Evolutionary conservation across 1,140 invertebrate genomes (phyloP).

Genomic region (Caerostris extrusa): DNA sequence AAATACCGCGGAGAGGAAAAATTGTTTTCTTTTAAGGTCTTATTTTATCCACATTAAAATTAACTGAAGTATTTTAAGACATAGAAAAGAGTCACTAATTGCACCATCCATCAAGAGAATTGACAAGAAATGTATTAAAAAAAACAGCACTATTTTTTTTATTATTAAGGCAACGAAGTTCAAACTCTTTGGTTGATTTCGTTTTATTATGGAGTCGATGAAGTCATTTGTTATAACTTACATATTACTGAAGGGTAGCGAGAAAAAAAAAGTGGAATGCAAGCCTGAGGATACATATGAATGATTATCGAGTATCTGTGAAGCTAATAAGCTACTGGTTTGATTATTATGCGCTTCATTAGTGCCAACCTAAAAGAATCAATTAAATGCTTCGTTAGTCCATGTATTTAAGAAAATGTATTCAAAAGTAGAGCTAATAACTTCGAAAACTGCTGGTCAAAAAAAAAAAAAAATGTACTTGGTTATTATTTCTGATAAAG

Average conservation of each 20-base stretch:
- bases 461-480: too few relatives aligned
- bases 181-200: neutral
- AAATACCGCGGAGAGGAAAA: neutral
- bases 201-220: neutral
- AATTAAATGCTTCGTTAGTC: constrained; percentile 25
- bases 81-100: constrained; percentile 2
- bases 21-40: neutral
- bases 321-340: constrained; percentile 14
- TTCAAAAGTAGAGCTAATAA: too few relatives aligned
- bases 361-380: constrained; percentile 19
- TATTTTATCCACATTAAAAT: neutral
- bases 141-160: neutral
- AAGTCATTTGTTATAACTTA: neutral
- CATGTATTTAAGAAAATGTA: neutral
- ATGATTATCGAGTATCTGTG: neutral
- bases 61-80: constrained; percentile 22
- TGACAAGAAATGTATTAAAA: neutral
- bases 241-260: neutral
- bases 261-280: neutral
- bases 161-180: neutral
- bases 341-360: constrained; percentile 35
- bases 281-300: neutral
- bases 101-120: neutral
- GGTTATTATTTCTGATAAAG: too few relatives aligned
- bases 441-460: too few relatives aligned